Evolutionary conservation across 2,797 vertebrate species (phyloP).

Genomic region (Valencia hispanica): DNA sequence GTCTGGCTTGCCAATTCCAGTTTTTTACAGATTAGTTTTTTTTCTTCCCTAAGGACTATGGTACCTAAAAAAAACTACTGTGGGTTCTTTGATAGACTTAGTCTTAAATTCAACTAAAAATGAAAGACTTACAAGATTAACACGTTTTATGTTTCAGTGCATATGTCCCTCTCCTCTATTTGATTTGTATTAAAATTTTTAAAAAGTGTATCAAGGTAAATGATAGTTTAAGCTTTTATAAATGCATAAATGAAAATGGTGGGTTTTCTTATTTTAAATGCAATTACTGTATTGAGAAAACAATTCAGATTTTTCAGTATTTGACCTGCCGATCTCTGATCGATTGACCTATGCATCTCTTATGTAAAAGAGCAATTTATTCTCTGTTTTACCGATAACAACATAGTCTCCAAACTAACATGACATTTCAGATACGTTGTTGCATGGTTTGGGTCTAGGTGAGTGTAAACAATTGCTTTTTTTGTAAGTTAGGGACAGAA

Average conservation of each 20-base stretch:
- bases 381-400: slow-evolving; percentile 19
- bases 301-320: not conserved
- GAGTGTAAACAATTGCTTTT: slow-evolving; percentile 24
- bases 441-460: slow-evolving; percentile 56
- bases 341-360: not conserved
- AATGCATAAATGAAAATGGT: not conserved
- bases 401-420: slow-evolving; percentile 52
- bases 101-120: not conserved
- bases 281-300: not conserved
- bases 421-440: slow-evolving; percentile 31
- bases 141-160: not conserved
- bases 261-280: not conserved
- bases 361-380: not conserved
- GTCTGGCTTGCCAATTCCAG: not conserved
- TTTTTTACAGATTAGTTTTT: not conserved
- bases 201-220: not conserved
- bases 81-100: not conserved
- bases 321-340: not conserved
- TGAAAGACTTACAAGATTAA: not conserved
- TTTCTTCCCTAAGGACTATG: no score
- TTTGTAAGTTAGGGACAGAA: slow-evolving; percentile 36
- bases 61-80: no score
- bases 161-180: not conserved
- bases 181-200: not conserved
- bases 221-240: not conserved